phyloP scores from a whole-genome alignment of 2,888 invertebrate genomes.

The Theretra japonica region DNA sequence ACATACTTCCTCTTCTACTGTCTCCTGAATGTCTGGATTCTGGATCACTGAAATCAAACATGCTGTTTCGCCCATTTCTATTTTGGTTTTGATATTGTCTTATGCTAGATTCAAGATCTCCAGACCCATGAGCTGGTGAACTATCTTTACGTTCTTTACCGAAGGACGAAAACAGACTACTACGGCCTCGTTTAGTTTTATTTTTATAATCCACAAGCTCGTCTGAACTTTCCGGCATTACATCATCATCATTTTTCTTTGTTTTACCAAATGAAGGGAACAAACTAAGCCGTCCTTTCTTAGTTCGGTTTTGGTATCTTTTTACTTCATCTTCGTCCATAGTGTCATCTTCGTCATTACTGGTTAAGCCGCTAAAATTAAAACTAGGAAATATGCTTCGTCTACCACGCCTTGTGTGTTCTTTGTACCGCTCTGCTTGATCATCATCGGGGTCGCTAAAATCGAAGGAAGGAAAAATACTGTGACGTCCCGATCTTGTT shows the following conservation, averaged over 20 bases:
- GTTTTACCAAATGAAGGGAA: conserved; percentile 76
- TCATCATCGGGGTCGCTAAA: conserved; percentile 73
- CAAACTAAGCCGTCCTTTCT: conserved; percentile 72
- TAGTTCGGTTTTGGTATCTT: conserved; percentile 74
- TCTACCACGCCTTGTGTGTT: conserved; percentile 69
- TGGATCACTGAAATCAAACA: conserved; percentile 60
- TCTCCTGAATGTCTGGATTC: conserved; percentile 54
- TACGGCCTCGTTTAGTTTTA: conserved; percentile 69
- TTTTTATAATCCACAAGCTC: conserved; percentile 76
- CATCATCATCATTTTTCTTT: conserved; percentile 69
- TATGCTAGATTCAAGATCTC: conserved; percentile 73
- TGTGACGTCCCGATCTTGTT: conserved; percentile 69
- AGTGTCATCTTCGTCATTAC: conserved; percentile 70
- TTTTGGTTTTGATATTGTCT: conserved; percentile 71
- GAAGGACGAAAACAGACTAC: conserved; percentile 75
- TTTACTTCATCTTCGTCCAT: conserved; percentile 75
- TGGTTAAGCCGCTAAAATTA: conserved; percentile 66
- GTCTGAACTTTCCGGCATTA: conserved; percentile 76
- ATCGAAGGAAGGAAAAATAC: conserved; percentile 76
- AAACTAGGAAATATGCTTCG: conserved; percentile 77
- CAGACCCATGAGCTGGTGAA: conserved; percentile 57
- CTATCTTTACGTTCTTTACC: conserved; percentile 73
- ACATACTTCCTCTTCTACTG: conserved; percentile 51
- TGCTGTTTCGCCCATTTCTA: conserved; percentile 62
- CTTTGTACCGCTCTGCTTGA: conserved; percentile 65